A percentile compares a stretch with the other conserved stretches of the same genome.
phyloP scores from a whole-genome alignment of 2,797 vertebrate genomes.

The Mormyrops boulengeri region DNA sequence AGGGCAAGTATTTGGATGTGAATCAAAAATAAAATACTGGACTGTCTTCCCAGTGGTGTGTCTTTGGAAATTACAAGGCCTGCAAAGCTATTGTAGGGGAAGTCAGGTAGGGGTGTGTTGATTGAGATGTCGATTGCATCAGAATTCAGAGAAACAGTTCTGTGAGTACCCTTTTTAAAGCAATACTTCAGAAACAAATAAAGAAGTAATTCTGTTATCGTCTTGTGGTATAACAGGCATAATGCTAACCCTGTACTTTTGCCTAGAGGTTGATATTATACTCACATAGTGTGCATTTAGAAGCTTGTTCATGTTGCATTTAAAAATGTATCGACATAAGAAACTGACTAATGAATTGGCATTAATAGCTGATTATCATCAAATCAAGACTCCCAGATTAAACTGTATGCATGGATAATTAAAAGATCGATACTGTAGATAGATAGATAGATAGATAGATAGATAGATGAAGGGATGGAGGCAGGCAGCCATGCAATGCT shows the following conservation, averaged over 20 bases:
- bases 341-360: not conserved
- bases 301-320: not conserved
- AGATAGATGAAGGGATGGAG: not conserved
- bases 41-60: not conserved
- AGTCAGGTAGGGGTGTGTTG: not conserved
- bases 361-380: not conserved
- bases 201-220: not conserved
- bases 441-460: not conserved
- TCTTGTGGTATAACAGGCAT: not conserved
- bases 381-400: not conserved
- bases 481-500: not conserved
- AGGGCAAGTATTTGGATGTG: not conserved
- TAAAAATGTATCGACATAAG: not conserved
- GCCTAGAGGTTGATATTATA: not conserved
- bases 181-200: not conserved
- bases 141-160: not conserved
- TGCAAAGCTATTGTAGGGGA: not conserved
- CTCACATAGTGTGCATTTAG: not conserved
- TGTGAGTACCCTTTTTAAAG: not conserved
- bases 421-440: not conserved
- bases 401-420: not conserved
- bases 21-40: constrained; percentile 10
- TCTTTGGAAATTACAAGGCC: not conserved
- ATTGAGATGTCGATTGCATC: not conserved
- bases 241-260: not conserved